These are phyloP conservation scores for Teleiodes luculella DNA, from an alignment of 2,888 invertebrate species.

Conservation along the genomic window DNA sequence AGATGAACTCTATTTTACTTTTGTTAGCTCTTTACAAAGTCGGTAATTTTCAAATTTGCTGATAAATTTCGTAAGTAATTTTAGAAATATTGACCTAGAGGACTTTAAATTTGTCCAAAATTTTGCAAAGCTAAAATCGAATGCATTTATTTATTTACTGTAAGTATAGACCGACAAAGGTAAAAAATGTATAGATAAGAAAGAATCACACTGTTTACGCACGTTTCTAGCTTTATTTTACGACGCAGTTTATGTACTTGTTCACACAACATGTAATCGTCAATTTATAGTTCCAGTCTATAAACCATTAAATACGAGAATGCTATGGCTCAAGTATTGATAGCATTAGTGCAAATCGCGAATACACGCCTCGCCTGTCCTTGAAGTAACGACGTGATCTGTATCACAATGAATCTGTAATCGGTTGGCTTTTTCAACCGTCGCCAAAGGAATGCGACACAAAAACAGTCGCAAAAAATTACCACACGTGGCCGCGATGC, in stretches of 20 bases:
- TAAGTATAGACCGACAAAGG: no score
- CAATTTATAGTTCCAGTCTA: neutral
- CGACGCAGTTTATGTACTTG: neutral
- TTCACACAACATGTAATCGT: neutral
- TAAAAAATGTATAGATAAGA: no score
- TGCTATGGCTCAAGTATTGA: neutral
- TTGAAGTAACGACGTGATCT: slow-evolving; percentile 37
- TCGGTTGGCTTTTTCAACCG: slow-evolving; percentile 37
- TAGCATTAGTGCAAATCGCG: slow-evolving; percentile 6
- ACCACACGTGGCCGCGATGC: slow-evolving; percentile 43
- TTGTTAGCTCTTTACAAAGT: no score
- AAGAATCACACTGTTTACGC: neutral
- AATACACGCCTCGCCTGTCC: slow-evolving; percentile 25
- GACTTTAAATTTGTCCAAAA: no score
- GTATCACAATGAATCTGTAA: slow-evolving; percentile 44
- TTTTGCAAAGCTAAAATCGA: no score
- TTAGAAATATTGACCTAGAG: no score
- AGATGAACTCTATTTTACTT: no score
- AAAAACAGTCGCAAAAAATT: slow-evolving; percentile 42
- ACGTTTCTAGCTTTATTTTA: no score
- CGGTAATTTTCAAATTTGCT: no score
- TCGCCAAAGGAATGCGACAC: slow-evolving; percentile 44
- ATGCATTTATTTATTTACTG: no score
- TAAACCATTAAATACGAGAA: no score
- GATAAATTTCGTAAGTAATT: no score